Evolutionary conservation across 1,140 invertebrate species (phyloP).

Genomic region (Drosophila elegans): DNA sequence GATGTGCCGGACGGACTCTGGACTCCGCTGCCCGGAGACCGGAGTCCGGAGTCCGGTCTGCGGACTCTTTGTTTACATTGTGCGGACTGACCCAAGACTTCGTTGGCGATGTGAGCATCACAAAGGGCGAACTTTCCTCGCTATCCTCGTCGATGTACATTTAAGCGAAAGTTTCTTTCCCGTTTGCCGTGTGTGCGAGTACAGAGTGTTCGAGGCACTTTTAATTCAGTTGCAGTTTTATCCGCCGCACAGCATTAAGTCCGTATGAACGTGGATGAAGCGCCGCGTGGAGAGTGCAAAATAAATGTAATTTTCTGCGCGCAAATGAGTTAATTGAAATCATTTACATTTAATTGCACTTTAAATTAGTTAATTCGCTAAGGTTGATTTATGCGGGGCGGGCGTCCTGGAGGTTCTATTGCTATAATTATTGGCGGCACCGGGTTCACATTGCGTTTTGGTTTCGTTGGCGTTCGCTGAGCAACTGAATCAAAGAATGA

Average conservation of each 20-base stretch:
- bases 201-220: conserved; percentile 60
- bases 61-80: conserved; percentile 64
- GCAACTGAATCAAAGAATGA: conserved; percentile 57
- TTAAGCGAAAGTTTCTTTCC: conserved; percentile 78
- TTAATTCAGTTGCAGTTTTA: conserved; percentile 81
- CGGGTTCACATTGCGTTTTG: conserved; percentile 55
- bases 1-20: conserved; percentile 27
- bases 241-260: conserved; percentile 71
- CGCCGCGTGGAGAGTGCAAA: conserved; percentile 36
- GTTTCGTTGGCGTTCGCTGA: conserved; percentile 70
- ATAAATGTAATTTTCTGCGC: conserved; percentile 74
- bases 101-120: conserved; percentile 83
- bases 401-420: background rate
- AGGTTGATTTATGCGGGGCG: conserved; percentile 39
- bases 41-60: conserved; percentile 13
- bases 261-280: conserved; percentile 32
- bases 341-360: conserved; percentile 81
- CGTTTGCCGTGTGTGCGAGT: conserved; percentile 32
- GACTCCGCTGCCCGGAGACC: conserved; percentile 1
- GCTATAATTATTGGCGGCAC: conserved; percentile 21
- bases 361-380: conserved; percentile 76
- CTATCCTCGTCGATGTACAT: conserved; percentile 84
- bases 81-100: conserved; percentile 80
- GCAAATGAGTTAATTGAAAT: conserved; percentile 79
- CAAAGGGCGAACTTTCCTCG: conserved; percentile 84